Base-by-base conservation (phyloP, 2,113 vertebrate species). In the Ctenomys sociabilis region DNA sequence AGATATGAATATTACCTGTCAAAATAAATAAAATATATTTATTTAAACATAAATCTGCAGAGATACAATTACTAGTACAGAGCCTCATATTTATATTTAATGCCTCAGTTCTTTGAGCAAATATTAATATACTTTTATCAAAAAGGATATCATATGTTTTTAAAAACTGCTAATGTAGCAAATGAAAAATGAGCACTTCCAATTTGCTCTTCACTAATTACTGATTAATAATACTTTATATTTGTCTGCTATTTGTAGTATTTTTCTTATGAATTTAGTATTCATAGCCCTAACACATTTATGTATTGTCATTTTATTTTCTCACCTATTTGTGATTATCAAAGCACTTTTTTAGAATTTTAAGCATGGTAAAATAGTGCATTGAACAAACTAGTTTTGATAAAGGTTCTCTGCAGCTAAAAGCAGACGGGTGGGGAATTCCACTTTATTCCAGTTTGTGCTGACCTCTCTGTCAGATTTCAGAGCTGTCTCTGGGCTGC, bases 401-500 rank as follows among this genome's bases (percentile, higher is more conserved):
- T 59, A 77, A 80, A 21, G 57, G 35, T 57, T 75, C 75, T 95
- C 94, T 91, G 37, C 32, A 59, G 14, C 94, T 85, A 10, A 98
- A 95, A 95, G 85, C 91, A 96, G 96, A 89, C 95, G 97, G 63
- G 49, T 98, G 92, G 98, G 95, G 80, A 98, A 97, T 97, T 96
- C 98, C 97, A 97, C 95, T 97, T 96, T 89, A 92, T 98, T 97
- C 93, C 95, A 94, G 96, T 97, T 97, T 88, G 98, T 99, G 90
- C 97, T 98, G 96, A 97, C 97, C 93, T 98, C 98, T 98, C 98
- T 97, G 96, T 98, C 97, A 97, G 97, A 98, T 98, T 98, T 98
- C 97, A 98, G 95, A 98, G 95, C 98, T 98, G 98, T 99, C 98
- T 99, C 97, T 97, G 98, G 98, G 94, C 98, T 98, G 97, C 98